Base-by-base conservation (phyloP, 2,888 invertebrate genomes). In the Cosmopolites sordidus region DNA sequence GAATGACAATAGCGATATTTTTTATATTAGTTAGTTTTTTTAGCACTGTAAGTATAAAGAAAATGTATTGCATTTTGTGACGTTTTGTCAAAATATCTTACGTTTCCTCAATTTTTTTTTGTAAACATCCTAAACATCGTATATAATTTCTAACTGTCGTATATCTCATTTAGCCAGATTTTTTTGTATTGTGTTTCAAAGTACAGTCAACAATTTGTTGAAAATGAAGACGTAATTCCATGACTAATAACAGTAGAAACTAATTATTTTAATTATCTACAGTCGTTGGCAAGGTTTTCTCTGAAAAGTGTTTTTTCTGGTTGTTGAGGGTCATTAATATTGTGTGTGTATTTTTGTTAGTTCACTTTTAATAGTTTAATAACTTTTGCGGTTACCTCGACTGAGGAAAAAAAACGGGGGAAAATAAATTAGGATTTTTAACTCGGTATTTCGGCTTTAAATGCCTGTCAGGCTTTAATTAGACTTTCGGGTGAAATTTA, bases 391-490 rank as follows among this genome's bases (percentile, higher is more conserved):
- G 33, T 33, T 33, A 33, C 12, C 33, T 33, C n/a, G 33, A 33
- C 33, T 33, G 22, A 12, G 33, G n/a, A n/a, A n/a, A 40, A 16
- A 40, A 40, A 40, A 16, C 8, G 14, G 40, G 30, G 40, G 44
- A 40, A 56, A 50, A 46, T 55, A 58, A 56, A 53, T 56, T 54
- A 46, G 57, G 42, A 51, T 56, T 60, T 56, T 56, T 58, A 51
- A 27, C 40, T 42, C 39, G 53, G 29, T 15, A 50, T 56, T 55
- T 55, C 37, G 46, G 52, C 52, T 52, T 53, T 58, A 53, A 54
- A 49, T 51, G 40, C 43, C 44, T 60, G 59, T 61, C 61, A 59
- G 48, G 45, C 58, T 58, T 55, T 62, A 62, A 62, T 62, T 62
- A 62, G 60, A 46, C 43, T 56, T 40, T 47, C 18, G 42, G 40